Evolutionary conservation across 2,888 invertebrate species (phyloP).

Genomic region (Acrobasis consociella): DNA sequence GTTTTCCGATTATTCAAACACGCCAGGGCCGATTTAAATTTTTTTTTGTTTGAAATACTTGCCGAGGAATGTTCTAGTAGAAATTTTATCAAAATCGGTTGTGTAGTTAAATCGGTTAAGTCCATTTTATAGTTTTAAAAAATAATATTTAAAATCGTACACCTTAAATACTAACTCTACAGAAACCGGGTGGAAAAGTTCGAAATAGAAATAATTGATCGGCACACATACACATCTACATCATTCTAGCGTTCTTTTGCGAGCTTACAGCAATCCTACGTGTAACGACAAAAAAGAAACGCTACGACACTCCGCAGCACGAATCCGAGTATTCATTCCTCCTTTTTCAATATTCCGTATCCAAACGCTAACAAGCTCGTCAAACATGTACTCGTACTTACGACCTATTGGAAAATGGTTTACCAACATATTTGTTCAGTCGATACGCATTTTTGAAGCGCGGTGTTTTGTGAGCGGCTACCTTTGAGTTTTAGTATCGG

Average conservation of each 20-base stretch:
- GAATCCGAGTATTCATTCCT: conserved; percentile 11
- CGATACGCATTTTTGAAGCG: conserved; percentile 12
- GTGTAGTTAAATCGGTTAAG: too few relatives aligned
- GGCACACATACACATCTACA: conserved; percentile 1
- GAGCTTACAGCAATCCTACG: conserved; percentile 13
- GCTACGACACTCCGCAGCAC: conserved; percentile 5
- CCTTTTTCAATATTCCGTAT: conserved; percentile 14
- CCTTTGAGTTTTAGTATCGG: conserved; percentile 7
- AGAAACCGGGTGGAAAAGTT: background rate
- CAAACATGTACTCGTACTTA: conserved; percentile 11
- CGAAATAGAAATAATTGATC: background rate
- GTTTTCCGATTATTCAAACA: too few relatives aligned
- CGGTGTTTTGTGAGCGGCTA: conserved; percentile 9
- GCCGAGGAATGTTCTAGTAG: too few relatives aligned
- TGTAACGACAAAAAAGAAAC: conserved; percentile 15
- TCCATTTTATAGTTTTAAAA: too few relatives aligned
- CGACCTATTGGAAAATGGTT: conserved; percentile 7
- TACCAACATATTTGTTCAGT: conserved; percentile 15
- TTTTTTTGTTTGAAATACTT: too few relatives aligned
- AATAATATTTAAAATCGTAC: too few relatives aligned
- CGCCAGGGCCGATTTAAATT: too few relatives aligned
- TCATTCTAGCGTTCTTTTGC: background rate
- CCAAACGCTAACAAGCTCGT: conserved; percentile 17
- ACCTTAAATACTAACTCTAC: too few relatives aligned
- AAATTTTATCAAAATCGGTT: too few relatives aligned